Conservation (phyloP, 2,888 invertebrate species). For the Parnassius mnemosyne region DNA sequence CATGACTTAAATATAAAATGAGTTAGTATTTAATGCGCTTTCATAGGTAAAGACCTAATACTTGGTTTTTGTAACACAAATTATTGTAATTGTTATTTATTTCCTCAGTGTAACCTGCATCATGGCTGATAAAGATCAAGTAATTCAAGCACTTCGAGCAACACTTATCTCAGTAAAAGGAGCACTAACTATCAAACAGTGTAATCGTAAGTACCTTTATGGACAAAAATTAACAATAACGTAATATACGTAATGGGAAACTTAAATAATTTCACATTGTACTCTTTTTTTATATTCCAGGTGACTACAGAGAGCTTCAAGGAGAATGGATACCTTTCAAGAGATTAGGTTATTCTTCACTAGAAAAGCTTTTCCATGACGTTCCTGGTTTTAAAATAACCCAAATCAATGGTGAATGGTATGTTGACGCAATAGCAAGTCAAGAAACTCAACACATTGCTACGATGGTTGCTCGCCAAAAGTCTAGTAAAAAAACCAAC, state of each 20-base stretch:
- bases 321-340: constrained; percentile 83
- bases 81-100: neutral
- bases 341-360: constrained; percentile 78
- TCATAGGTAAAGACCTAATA: neutral
- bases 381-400: constrained; percentile 79
- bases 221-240: no score
- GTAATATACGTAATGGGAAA: no score
- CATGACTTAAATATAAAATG: neutral
- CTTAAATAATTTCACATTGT: neutral
- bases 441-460: constrained; percentile 82
- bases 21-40: constrained; percentile 1
- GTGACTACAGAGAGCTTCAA: constrained; percentile 83
- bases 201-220: constrained; percentile 71
- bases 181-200: constrained; percentile 69
- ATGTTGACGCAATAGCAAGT: constrained; percentile 79
- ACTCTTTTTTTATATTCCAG: constrained; percentile 45
- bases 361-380: constrained; percentile 81
- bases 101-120: constrained; percentile 25
- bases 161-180: constrained; percentile 76
- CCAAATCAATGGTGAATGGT: constrained; percentile 75
- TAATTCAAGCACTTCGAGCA: constrained; percentile 70
- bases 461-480: constrained; percentile 72
- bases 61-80: no score
- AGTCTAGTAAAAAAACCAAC: constrained; percentile 61
- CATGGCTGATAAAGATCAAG: constrained; percentile 73